phyloP scores from a whole-genome alignment of 35 echinoderm and acorn worm genomes.

The Hemicentrotus pulcherrimus region DNA sequence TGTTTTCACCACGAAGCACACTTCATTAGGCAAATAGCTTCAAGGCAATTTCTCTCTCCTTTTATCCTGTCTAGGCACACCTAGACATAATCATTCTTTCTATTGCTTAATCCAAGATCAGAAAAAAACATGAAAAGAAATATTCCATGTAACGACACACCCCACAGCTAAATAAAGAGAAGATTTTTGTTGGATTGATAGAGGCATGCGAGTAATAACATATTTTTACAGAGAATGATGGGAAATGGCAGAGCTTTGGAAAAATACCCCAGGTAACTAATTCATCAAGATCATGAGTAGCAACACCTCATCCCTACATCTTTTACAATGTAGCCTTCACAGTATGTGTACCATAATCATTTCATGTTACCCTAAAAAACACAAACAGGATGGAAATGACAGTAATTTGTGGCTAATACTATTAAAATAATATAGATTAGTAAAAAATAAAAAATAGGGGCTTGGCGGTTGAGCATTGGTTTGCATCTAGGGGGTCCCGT shows the following conservation, averaged over 20 bases:
- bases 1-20: not conserved
- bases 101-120: not conserved
- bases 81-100: not conserved
- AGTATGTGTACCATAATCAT: no score
- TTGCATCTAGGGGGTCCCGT: no score
- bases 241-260: not conserved
- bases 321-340: no score
- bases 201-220: not conserved
- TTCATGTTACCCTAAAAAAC: no score
- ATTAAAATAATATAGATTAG: no score
- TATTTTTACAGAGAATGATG: not conserved
- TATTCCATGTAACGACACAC: not conserved
- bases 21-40: conserved; percentile 18
- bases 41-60: not conserved
- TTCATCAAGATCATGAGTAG: not conserved
- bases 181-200: not conserved
- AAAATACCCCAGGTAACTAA: not conserved
- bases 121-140: not conserved
- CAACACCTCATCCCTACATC: no score
- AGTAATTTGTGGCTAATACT: no score
- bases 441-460: no score
- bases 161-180: not conserved
- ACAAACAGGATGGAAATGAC: no score
- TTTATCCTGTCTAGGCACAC: not conserved
- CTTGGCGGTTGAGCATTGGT: no score